These are phyloP conservation scores for Charanyca ferruginea DNA, from an alignment of 2,888 invertebrate genomes.

Conservation along the genomic window DNA sequence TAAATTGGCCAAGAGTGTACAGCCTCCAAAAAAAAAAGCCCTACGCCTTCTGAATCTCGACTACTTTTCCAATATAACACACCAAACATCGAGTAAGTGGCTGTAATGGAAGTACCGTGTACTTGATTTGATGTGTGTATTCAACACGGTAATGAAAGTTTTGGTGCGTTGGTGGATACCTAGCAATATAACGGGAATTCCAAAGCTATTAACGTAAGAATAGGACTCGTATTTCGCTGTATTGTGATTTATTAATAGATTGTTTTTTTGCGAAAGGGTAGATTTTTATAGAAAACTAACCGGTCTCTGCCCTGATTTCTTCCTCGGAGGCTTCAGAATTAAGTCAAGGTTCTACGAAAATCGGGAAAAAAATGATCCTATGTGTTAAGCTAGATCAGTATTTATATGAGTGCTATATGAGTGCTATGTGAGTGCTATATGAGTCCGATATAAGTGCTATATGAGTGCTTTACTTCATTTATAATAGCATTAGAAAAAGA, in stretches of 20 bases:
- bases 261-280: not conserved
- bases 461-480: too few relatives aligned
- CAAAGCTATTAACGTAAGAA: not conserved
- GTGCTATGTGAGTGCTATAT: too few relatives aligned
- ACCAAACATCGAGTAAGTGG: slow-evolving; percentile 3
- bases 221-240: not conserved
- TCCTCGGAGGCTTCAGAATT: too few relatives aligned
- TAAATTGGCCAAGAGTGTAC: too few relatives aligned
- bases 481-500: too few relatives aligned
- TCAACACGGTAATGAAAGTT: not conserved
- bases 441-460: too few relatives aligned
- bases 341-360: too few relatives aligned
- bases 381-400: too few relatives aligned
- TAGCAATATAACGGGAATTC: not conserved
- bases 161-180: not conserved
- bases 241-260: not conserved
- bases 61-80: not conserved
- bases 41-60: not conserved
- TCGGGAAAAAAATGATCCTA: too few relatives aligned
- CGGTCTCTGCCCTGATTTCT: not conserved
- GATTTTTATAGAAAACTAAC: not conserved
- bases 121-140: not conserved
- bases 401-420: too few relatives aligned
- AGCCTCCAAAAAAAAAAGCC: not conserved
- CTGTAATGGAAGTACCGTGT: not conserved